phyloP scores from a whole-genome alignment of 2,797 vertebrate species.

The Pitangus sulphuratus region DNA sequence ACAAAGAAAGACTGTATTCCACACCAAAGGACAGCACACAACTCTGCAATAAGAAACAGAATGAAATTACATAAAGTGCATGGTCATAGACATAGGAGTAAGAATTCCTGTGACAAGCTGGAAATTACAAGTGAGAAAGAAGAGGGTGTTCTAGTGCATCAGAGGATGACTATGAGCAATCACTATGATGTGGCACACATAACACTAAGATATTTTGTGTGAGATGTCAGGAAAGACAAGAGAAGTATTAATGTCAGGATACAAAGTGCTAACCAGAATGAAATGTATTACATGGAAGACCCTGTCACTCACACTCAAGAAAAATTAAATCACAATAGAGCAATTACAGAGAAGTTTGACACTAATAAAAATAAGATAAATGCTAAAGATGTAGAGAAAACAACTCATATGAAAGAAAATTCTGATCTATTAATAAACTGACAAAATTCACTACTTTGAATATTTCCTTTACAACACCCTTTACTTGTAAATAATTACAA shows the following conservation, averaged over 20 bases:
- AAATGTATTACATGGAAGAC: neutral
- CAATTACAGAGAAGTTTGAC: neutral
- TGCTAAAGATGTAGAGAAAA: neutral
- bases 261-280: neutral
- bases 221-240: neutral
- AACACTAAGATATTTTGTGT: neutral
- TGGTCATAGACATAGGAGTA: neutral
- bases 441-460: neutral
- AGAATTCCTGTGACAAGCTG: conserved; percentile 9
- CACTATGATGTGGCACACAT: neutral
- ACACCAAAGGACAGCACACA: neutral
- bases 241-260: neutral
- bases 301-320: neutral
- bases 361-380: neutral
- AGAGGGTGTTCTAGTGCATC: neutral
- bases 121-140: conserved; percentile 27
- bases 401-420: neutral
- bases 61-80: neutral
- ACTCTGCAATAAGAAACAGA: neutral
- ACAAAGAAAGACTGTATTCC: conserved; percentile 10
- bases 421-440: neutral
- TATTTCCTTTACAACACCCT: neutral
- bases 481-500: neutral
- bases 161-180: conserved; percentile 29
- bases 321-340: neutral